Base-by-base conservation (phyloP, 2,888 invertebrate genomes). In the Tribolium freemani region DNA sequence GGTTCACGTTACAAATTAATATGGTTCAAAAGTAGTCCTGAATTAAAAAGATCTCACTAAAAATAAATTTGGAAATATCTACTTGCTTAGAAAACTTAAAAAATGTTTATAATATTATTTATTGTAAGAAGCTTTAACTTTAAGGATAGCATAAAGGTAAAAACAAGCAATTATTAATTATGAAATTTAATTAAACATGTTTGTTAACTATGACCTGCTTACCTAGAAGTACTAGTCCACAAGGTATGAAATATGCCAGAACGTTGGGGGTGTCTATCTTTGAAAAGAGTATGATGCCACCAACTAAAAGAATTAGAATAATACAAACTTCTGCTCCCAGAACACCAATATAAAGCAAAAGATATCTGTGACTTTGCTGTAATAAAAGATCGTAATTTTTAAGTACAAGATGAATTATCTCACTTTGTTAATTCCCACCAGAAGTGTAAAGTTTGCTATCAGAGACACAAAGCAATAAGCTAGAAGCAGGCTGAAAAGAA, bases 361-460 rank as follows among this genome's bases (percentile, higher is more conserved):
- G 9, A 30, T 69, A 69, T 11, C 31, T 16, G 2, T 30, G 45
- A 11, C n/a, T n/a, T 61, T 53, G 9, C 69, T 69, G 8, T 5
- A 69, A 69, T 2, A 8, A 9, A 38, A 38, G 31, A 31, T 51
- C 26, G 46, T 57, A 9, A 56, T 10, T 13, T 26, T 26, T 8
- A 10, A 53, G 26, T 2, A 21, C 0, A 21, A 56, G 11, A 26
- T 6, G 8, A 5, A 31, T 21, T 16, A n/a, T 26, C 5, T 31
- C 31, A 68, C 68, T 21, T 68, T 54, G n/a, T 20, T 57, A 11
- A 68, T 57, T 13, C 68, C 68, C 3, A 58, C 21, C n/a, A 68
- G 21, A 11, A 58, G 4, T 4, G 57, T n/a, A 20, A 57, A 58
- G 46, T 68, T 16, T 20, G 51, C 38, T 10, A 20, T 46, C 48